Evolutionary conservation across 35 echinoderm and acorn worm genomes (phyloP), one percentile per base, ranked within the genome.

Genomic region (Apostichopus japonicus): DNA sequence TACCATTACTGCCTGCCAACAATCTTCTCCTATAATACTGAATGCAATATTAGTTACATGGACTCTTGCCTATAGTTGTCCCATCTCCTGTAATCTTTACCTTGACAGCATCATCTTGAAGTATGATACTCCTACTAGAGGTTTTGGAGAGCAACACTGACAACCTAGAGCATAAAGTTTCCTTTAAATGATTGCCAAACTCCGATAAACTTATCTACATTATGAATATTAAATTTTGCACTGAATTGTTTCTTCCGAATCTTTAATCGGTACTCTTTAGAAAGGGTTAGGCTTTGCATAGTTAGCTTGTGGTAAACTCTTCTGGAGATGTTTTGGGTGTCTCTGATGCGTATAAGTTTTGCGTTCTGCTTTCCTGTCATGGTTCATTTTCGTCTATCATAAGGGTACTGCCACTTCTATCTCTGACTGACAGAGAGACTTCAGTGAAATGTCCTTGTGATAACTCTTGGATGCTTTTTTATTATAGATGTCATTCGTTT

Each of bases 51-150:
- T n/a, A n/a, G n/a, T 90, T 95, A 52, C 87, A 92, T 53, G 79
- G 78, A 14, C 87, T 95, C 3, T 15, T 92, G 13, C 90, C 94
- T 77, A 90, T 65, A 51, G 90, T 73, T 24, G 90, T 92, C 55
- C 90, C 94, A 87, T 95, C 94, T 6, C 94, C 94, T 78, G 10
- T 25, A 24, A 92, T 21, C 87, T 95, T 92, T 55, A 95, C 87
- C 65, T 62, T 79, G 56, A 95, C 56, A 55, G 27, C 91, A 5
- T 76, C 70, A 91, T 94, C 67, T 91, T 92, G 24, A 44, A 94
- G 90, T 24, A 91, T n/a, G n/a, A 53, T 11, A 4, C 14, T 15
- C 9, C 4, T 25, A 1, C 27, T 9, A 19, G 27, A 53, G 4
- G 33, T 16, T 17, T 54, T 53, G 25, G 54, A n/a, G 56, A 87